A percentile compares a stretch with the other conserved stretches of the same genome.
Conservation (phyloP, 2,888 invertebrate species). For the Crossocerus cetratus region DNA sequence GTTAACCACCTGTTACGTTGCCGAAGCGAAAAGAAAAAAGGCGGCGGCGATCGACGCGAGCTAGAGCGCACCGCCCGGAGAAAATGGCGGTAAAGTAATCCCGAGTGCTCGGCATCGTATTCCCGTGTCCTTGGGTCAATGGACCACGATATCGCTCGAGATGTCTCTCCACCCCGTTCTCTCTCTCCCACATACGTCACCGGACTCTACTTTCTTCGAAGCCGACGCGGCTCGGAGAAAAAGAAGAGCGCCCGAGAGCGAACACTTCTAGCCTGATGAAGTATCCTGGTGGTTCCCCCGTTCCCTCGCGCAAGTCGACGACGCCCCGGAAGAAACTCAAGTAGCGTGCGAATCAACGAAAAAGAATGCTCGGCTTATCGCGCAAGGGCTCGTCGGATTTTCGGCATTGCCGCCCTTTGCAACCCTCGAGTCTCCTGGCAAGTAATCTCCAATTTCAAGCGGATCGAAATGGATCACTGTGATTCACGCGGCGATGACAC, state of each 20-base stretch:
- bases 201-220: too few species aligned
- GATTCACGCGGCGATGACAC: not conserved
- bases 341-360: not conserved
- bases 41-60: not conserved
- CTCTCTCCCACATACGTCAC: too few species aligned
- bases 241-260: too few species aligned
- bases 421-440: too few species aligned
- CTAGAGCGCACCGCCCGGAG: not conserved
- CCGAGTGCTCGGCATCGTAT: not conserved
- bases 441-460: not conserved
- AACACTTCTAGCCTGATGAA: too few species aligned
- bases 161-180: too few species aligned
- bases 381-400: too few species aligned
- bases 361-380: too few species aligned
- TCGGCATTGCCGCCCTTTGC: too few species aligned
- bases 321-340: not conserved
- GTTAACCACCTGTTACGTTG: conserved; percentile 51
- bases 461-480: not conserved
- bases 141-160: not conserved
- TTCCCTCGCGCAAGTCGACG: not conserved
- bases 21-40: conserved; percentile 23
- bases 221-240: too few species aligned
- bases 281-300: too few species aligned
- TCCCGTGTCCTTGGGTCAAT: conserved; percentile 4
- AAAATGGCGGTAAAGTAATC: conserved; percentile 7